Conservation (phyloP, 2,888 invertebrate species). For the Mimachlamys varia region DNA sequence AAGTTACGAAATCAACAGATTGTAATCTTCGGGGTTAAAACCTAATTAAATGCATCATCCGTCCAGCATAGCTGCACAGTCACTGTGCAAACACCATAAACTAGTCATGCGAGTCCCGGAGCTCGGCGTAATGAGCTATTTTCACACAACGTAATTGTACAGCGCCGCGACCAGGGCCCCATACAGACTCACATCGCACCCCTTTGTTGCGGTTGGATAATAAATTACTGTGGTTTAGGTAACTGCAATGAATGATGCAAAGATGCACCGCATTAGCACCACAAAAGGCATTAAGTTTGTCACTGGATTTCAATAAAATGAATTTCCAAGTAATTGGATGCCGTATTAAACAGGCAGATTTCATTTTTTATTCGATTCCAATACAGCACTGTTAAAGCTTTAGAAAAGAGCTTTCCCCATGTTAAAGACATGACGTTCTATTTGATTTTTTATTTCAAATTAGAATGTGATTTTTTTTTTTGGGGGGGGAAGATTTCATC, state of each 20-base stretch:
- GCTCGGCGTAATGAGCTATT: constrained; percentile 13
- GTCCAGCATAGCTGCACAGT: constrained; percentile 5
- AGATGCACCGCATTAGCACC: constrained; percentile 29
- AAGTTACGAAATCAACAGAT: constrained; percentile 7
- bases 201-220: constrained; percentile 24
- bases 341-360: constrained; percentile 10
- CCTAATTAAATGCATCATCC: constrained; percentile 31
- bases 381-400: constrained; percentile 9
- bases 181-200: constrained; percentile 20
- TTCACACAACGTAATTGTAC: constrained; percentile 27
- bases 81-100: constrained; percentile 15
- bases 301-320: constrained; percentile 34
- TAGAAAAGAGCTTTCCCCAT: neutral
- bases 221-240: constrained; percentile 36
- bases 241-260: constrained; percentile 28
- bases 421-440: neutral
- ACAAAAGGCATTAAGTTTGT: constrained; percentile 31
- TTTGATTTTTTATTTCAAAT: neutral
- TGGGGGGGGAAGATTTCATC: no score
- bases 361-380: constrained; percentile 1
- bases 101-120: constrained; percentile 11
- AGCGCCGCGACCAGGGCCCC: constrained; percentile 4
- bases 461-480: neutral
- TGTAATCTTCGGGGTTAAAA: constrained; percentile 28
- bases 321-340: constrained; percentile 33